Conservation (phyloP, 2,113 vertebrate species). For the Bungarus multicinctus region DNA sequence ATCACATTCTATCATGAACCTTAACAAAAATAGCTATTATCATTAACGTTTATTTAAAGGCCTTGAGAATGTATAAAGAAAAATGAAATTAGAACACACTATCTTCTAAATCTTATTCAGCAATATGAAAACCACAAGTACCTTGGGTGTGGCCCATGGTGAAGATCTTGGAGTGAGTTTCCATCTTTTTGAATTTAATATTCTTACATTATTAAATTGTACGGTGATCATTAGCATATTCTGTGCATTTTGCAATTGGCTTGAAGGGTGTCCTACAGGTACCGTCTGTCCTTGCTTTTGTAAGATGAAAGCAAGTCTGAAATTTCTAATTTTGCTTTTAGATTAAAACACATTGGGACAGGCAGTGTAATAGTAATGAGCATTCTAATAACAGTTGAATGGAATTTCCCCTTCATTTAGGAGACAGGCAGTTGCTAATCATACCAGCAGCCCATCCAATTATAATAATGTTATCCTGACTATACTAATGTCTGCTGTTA, state of each 20-base stretch:
- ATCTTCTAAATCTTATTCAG: not conserved
- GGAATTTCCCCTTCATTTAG: not conserved
- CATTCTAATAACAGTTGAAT: not conserved
- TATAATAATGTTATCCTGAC: not conserved
- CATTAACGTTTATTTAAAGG: not conserved
- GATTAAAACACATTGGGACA: constrained; percentile 1
- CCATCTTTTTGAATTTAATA: not conserved
- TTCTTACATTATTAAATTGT: not conserved
- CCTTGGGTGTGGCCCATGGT: not conserved
- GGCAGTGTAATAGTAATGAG: not conserved
- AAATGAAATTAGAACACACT: not conserved
- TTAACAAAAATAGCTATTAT: not conserved
- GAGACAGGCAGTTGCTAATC: not conserved
- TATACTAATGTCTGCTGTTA: not conserved
- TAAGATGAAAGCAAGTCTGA: constrained; percentile 8
- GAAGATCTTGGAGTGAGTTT: not conserved
- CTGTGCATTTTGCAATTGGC: not conserved
- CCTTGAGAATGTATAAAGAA: not conserved
- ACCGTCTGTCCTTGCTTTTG: constrained; percentile 11
- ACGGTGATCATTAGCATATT: constrained; percentile 8
- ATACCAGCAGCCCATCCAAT: not conserved
- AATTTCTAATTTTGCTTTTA: constrained; percentile 15
- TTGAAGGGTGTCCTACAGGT: not conserved
- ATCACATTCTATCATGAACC: not conserved
- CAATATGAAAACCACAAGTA: not conserved